Base-by-base conservation (phyloP, 2,797 vertebrate species). In the Molothrus ater region DNA sequence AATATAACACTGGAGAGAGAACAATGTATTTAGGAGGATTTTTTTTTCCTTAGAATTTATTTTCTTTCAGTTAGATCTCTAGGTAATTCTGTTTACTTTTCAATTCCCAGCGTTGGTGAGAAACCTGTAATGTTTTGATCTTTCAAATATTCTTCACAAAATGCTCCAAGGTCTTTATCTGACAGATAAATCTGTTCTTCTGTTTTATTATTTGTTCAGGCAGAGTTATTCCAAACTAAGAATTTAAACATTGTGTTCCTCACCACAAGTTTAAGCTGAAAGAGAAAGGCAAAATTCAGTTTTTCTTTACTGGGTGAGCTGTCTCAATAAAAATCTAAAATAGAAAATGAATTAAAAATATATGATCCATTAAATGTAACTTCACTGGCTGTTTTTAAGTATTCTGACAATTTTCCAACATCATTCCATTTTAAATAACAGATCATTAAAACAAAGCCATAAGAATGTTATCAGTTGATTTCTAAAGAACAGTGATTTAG, bases 11-110 rank as follows among this genome's bases (percentile, higher is more conserved):
- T 72, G 57, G 56, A 69, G 70, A 89, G 19, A 80, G 64, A 95
- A 80, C 38, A 85, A 61, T 0, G 1, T 24, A 61, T 65, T 82
- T 65, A 76, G 28, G 28, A 73, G 5, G 7, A 24, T 18, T 81
- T 70, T 64, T 64, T 73, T 90, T 60, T 21, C 6, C 13, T 80
- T 43, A 51, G 11, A 70, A 73, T 79, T 79, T 82, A 29, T 80
- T 88, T 88, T 68, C 24, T 74, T 90, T 79, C 74, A 76, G 45
- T 36, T 25, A 93, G 21, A 73, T 87, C 54, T 90, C 57, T 47
- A 87, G 48, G 42, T 89, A 86, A 80, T 78, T 91, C 24, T 81
- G 38, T 90, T 94, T 95, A 80, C 65, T 95, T 88, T 95, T 95
- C 54, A 92, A 26, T 70, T 87, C 69, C n/a, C 83, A 69, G 66